A percentile compares a stretch with the other conserved stretches of the same genome.
Conservation (phyloP, 2,797 vertebrate species). For the Chelon labrosus region DNA sequence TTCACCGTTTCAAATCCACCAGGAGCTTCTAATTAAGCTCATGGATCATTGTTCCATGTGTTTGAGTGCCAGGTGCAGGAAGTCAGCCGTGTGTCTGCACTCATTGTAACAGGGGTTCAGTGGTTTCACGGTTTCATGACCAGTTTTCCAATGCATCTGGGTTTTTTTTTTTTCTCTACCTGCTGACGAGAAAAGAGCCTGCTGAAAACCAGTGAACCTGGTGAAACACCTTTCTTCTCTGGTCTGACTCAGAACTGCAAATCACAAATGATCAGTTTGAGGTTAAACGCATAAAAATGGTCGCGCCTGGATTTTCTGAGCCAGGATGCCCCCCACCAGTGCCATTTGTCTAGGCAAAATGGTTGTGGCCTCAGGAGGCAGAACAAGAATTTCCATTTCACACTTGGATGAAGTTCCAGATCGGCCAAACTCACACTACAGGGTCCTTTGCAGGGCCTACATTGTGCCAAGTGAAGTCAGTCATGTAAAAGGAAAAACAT, state of each 20-base stretch:
- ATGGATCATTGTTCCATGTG: constrained; percentile 1
- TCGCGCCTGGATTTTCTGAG: constrained; percentile 24
- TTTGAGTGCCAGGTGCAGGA: neutral
- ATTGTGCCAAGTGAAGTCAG: constrained; percentile 47
- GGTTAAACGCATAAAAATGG: constrained; percentile 13
- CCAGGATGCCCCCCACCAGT: constrained; percentile 11
- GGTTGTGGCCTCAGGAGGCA: constrained; percentile 42
- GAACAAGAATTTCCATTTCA: constrained; percentile 68
- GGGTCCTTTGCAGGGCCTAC: constrained; percentile 33
- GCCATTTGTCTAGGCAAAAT: constrained; percentile 47
- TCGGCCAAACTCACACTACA: constrained; percentile 46
- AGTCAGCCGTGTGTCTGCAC: neutral
- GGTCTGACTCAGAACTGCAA: neutral
- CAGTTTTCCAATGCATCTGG: constrained; percentile 15
- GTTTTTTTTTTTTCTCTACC: constrained; percentile 16
- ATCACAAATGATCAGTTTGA: neutral
- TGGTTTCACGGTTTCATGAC: too few relatives aligned
- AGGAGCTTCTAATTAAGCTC: neutral
- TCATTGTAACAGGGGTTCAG: neutral
- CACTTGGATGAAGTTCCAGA: constrained; percentile 61
- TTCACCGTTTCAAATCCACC: neutral
- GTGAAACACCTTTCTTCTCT: neutral
- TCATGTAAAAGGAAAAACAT: constrained; percentile 42
- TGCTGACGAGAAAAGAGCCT: constrained; percentile 5
- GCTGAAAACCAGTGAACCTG: neutral